Percentiles rank a stretch among this genome's conserved stretches.
phyloP scores from a whole-genome alignment of 2,797 vertebrate species.

The Scolopax bukidnonensis region DNA sequence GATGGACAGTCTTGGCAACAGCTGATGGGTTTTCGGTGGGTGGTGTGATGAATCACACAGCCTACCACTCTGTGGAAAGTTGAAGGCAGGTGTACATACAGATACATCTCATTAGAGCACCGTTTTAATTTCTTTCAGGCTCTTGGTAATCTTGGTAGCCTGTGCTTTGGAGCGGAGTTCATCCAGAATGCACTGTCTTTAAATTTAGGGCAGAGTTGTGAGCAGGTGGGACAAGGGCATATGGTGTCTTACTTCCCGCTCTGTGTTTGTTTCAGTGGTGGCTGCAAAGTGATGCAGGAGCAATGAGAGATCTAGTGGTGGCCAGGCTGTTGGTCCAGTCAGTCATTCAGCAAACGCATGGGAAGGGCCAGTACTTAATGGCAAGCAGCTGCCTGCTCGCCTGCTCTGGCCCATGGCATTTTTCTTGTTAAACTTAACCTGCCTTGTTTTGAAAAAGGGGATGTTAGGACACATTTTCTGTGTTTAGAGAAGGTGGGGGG shows the following conservation, averaged over 20 bases:
- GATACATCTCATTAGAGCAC: accelerated
- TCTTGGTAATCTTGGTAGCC: not conserved
- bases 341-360: not conserved
- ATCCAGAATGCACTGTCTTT: accelerated
- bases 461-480: not conserved
- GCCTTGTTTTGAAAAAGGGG: not conserved
- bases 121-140: not conserved
- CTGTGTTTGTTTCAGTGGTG: not conserved
- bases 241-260: not conserved
- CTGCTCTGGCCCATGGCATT: not conserved
- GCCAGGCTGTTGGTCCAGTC: not conserved
- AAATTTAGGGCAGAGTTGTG: not conserved
- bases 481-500: not conserved
- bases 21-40: not conserved
- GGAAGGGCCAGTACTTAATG: not conserved
- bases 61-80: not conserved
- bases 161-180: not conserved
- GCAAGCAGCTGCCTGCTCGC: not conserved
- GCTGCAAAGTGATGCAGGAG: not conserved
- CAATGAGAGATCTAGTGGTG: not conserved
- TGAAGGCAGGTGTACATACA: not conserved
- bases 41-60: accelerated
- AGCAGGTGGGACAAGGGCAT: not conserved
- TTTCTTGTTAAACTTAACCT: not conserved
- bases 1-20: not conserved